Percentiles rank a stretch among this genome's conserved stretches.
Conservation (phyloP, 1,140 invertebrate species). For the Diplogasteroides magnus region DNA sequence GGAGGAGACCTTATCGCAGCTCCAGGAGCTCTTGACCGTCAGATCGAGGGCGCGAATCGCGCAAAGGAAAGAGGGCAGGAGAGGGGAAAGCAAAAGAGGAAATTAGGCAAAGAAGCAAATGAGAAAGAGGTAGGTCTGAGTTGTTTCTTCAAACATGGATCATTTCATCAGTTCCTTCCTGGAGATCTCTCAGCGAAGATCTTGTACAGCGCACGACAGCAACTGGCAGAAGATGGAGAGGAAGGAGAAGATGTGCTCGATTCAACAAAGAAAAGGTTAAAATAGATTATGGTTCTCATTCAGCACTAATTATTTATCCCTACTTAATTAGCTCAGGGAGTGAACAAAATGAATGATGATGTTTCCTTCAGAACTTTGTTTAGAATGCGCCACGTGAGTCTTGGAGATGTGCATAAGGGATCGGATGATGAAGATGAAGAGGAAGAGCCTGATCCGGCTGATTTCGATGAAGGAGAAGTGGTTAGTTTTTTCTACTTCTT, state of each 20-base stretch:
- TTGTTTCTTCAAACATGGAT: background rate
- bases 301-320: background rate
- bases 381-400: slow-evolving; percentile 24
- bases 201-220: slow-evolving; percentile 34
- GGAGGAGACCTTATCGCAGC: slow-evolving; percentile 15
- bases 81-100: slow-evolving; percentile 22
- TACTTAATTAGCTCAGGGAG: slow-evolving; percentile 1
- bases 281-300: background rate
- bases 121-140: slow-evolving; percentile 13
- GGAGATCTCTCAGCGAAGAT: slow-evolving; percentile 42
- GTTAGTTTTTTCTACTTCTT: slow-evolving; percentile 6
- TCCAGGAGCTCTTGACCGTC: slow-evolving; percentile 21
- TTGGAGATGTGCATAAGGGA: slow-evolving; percentile 14
- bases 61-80: slow-evolving; percentile 28
- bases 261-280: slow-evolving; percentile 20
- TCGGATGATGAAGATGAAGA: slow-evolving; percentile 27
- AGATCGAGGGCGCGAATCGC: slow-evolving; percentile 36
- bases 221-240: slow-evolving; percentile 38
- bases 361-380: slow-evolving; percentile 10
- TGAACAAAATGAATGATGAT: too few relatives aligned
- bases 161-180: slow-evolving; percentile 28
- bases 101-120: slow-evolving; percentile 31
- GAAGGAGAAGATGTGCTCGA: slow-evolving; percentile 24
- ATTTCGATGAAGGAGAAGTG: slow-evolving; percentile 29
- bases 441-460: slow-evolving; percentile 29